Evolutionary conservation across 2,888 invertebrate species (phyloP).

Genomic region (Beris chalybata): DNA sequence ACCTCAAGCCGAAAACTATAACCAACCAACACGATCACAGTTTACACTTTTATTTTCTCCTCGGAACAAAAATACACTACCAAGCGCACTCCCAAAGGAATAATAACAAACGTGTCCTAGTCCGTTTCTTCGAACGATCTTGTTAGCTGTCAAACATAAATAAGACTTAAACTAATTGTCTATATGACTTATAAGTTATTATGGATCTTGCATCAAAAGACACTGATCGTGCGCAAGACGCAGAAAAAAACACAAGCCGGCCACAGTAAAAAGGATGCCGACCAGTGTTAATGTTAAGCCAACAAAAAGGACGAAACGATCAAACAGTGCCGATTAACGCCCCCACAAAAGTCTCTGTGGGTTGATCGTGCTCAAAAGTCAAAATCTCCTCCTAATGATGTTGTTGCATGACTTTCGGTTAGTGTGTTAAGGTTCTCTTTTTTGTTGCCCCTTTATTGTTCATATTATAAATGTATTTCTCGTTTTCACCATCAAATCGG

Average conservation of each 20-base stretch:
- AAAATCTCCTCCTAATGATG: constrained; percentile 30
- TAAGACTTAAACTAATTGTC: constrained; percentile 32
- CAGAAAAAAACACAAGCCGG: background rate
- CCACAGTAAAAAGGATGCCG: constrained; percentile 13
- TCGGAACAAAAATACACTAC: too few species aligned
- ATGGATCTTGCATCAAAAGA: constrained; percentile 23
- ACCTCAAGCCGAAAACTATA: too few species aligned
- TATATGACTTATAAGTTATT: constrained; percentile 29
- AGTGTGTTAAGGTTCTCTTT: constrained; percentile 11
- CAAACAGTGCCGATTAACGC: constrained; percentile 33
- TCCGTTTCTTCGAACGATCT: constrained; percentile 22
- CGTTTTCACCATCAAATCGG: background rate
- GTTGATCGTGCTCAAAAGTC: constrained; percentile 29
- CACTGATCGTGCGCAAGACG: constrained; percentile 21
- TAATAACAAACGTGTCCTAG: constrained; percentile 22
- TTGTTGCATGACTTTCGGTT: constrained; percentile 27
- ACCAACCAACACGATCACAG: too few species aligned
- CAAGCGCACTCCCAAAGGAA: constrained; percentile 19
- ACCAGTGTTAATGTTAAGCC: constrained; percentile 29
- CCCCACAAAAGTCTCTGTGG: constrained; percentile 17
- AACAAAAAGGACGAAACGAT: constrained; percentile 33
- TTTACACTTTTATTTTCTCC: too few species aligned
- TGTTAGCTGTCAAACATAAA: constrained; percentile 32
- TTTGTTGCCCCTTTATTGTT: background rate
- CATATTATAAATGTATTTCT: background rate